Percentiles rank a stretch among this genome's conserved stretches.
Evolutionary conservation across 2,888 invertebrate genomes (phyloP).

Genomic region (Tenthredo distinguenda): DNA sequence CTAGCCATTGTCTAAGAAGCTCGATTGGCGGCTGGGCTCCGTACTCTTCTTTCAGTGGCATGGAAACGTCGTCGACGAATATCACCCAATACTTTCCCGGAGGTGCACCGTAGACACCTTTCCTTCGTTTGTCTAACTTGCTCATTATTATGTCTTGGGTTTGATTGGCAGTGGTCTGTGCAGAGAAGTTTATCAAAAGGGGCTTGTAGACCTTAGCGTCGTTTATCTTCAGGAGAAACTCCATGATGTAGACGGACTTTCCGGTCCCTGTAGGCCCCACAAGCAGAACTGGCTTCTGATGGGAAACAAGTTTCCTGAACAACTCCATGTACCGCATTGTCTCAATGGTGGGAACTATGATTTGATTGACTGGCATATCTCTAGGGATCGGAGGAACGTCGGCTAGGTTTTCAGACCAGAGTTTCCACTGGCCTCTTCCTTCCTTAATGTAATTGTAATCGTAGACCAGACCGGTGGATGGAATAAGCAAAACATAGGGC

Average conservation of each 20-base stretch:
- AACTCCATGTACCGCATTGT: slow-evolving; percentile 91
- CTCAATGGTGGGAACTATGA: slow-evolving; percentile 95
- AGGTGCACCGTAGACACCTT: slow-evolving; percentile 81
- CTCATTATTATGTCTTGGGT: slow-evolving; percentile 97
- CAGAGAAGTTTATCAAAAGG: slow-evolving; percentile 94
- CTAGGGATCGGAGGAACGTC: slow-evolving; percentile 88
- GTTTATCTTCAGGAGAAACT: slow-evolving; percentile 89
- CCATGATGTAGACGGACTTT: slow-evolving; percentile 94
- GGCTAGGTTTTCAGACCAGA: slow-evolving; percentile 91
- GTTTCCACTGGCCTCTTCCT: slow-evolving; percentile 94
- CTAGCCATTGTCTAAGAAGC: slow-evolving; percentile 93
- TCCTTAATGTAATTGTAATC: slow-evolving; percentile 95
- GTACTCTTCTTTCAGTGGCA: slow-evolving; percentile 93
- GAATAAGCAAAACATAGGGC: slow-evolving; percentile 90
- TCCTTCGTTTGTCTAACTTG: slow-evolving; percentile 93
- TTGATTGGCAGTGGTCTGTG: slow-evolving; percentile 96
- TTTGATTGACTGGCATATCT: slow-evolving; percentile 96
- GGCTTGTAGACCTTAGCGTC: slow-evolving; percentile 90
- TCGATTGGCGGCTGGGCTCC: slow-evolving; percentile 98
- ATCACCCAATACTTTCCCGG: slow-evolving; percentile 85
- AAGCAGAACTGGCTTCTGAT: slow-evolving; percentile 91
- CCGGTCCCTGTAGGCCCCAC: slow-evolving; percentile 98
- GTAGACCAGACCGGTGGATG: slow-evolving; percentile 89
- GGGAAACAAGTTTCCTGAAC: slow-evolving; percentile 88
- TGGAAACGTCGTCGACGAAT: slow-evolving; percentile 97